Conservation (phyloP, 1,140 invertebrate species). For the Phortica variegata region DNA sequence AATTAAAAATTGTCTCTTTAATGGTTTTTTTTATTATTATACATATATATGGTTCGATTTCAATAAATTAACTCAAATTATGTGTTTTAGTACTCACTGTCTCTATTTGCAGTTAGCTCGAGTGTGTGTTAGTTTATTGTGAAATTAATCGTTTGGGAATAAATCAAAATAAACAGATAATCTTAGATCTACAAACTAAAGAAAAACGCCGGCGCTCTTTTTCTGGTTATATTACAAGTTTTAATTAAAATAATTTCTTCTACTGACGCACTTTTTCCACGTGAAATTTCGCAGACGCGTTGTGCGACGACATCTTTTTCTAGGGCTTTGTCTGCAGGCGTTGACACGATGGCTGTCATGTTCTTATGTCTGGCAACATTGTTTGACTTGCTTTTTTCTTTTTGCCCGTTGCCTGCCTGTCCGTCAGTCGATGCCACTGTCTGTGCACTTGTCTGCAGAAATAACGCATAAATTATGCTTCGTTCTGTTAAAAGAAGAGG, state of each 20-base stretch:
- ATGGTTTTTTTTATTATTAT: too few species aligned
- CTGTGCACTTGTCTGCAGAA: conserved; percentile 9
- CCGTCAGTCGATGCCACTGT: background rate
- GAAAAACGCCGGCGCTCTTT: background rate
- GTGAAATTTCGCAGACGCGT: conserved; percentile 36
- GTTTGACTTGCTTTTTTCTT: too few species aligned
- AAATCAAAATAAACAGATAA: conserved; percentile 52
- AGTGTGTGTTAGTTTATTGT: too few species aligned
- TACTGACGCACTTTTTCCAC: conserved; percentile 42
- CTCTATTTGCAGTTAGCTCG: too few species aligned
- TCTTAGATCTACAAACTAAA: conserved; percentile 34
- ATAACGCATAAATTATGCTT: conserved; percentile 51
- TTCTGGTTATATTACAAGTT: conserved; percentile 10
- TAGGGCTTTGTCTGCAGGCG: too few species aligned
- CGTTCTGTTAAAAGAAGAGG: conserved; percentile 23
- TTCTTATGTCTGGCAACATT: conserved; percentile 44
- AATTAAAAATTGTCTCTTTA: too few species aligned
- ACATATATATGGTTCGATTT: too few species aligned
- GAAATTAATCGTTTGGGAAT: conserved; percentile 41
- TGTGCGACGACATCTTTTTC: too few species aligned
- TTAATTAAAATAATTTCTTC: conserved; percentile 49
- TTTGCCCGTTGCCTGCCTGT: too few species aligned
- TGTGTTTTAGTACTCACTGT: too few species aligned
- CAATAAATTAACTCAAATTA: too few species aligned
- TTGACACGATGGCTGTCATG: conserved; percentile 47